These are phyloP conservation scores for Agapostemon virescens DNA, from an alignment of 2,888 invertebrate species.

Conservation along the genomic window DNA sequence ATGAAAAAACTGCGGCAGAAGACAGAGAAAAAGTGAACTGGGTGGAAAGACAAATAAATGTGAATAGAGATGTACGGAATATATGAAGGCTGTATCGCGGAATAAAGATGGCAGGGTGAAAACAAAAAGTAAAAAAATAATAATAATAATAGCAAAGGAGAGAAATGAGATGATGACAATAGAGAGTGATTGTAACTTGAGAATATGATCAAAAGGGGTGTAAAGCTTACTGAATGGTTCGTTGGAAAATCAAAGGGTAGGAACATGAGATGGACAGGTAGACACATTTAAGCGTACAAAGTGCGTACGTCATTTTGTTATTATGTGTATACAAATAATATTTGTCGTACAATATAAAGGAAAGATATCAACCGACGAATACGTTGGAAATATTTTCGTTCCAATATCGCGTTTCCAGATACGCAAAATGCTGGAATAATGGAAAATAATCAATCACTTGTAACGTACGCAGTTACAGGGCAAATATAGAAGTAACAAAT, in stretches of 20 bases:
- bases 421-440: neutral
- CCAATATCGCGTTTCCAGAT: neutral
- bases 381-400: neutral
- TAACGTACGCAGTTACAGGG: neutral
- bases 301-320: neutral
- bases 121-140: neutral
- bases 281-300: too few species aligned
- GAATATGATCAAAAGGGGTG: neutral
- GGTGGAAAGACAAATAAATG: neutral
- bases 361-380: neutral
- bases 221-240: neutral
- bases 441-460: neutral
- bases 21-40: neutral
- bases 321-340: neutral
- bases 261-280: neutral
- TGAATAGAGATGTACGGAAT: neutral
- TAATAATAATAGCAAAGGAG: neutral
- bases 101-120: neutral
- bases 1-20: neutral
- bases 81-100: neutral
- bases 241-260: neutral
- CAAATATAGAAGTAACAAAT: neutral
- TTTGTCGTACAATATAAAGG: fast-evolving
- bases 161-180: neutral
- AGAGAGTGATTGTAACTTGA: neutral